Percentiles rank a stretch among this genome's conserved stretches.
Conservation (phyloP, 2,888 invertebrate genomes). For the Drosophila imparisetae region DNA sequence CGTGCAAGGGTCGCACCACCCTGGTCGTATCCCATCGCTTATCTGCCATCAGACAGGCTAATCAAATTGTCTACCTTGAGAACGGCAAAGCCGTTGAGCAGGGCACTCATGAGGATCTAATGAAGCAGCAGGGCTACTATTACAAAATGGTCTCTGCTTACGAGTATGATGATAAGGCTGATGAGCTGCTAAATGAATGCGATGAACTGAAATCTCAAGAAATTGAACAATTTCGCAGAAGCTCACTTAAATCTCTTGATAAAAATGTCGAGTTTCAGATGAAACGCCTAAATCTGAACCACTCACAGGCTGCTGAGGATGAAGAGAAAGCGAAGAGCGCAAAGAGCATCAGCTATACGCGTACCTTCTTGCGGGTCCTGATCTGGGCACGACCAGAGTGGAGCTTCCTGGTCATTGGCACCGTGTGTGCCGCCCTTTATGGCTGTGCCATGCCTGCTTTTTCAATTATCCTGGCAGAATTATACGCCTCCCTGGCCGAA, state of each 20-base stretch:
- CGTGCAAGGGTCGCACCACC: conserved; percentile 90
- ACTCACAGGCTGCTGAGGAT: background rate
- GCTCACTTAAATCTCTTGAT: conserved; percentile 48
- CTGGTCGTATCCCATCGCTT: conserved; percentile 90
- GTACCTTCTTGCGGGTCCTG: conserved; percentile 86
- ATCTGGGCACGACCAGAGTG: conserved; percentile 87
- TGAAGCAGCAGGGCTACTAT: conserved; percentile 88
- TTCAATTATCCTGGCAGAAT: conserved; percentile 90
- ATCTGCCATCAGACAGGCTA: conserved; percentile 89
- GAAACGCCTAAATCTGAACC: conserved; percentile 39
- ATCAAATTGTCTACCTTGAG: conserved; percentile 89
- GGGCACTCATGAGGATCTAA: conserved; percentile 89
- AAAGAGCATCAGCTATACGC: conserved; percentile 53
- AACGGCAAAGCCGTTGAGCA: conserved; percentile 89
- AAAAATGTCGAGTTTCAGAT: conserved; percentile 65
- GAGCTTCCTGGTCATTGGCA: conserved; percentile 87
- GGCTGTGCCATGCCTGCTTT: conserved; percentile 91
- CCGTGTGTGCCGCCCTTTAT: conserved; percentile 88
- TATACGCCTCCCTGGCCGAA: conserved; percentile 86
- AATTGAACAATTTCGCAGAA: conserved; percentile 35
- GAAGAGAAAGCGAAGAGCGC: conserved; percentile 2
- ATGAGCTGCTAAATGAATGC: conserved; percentile 63
- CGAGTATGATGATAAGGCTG: conserved; percentile 60
- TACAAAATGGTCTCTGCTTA: conserved; percentile 87
- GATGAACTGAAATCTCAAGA: conserved; percentile 48